Evolutionary conservation across 2,797 vertebrate genomes (phyloP).

Genomic region (Micropoecilia bifurca): DNA sequence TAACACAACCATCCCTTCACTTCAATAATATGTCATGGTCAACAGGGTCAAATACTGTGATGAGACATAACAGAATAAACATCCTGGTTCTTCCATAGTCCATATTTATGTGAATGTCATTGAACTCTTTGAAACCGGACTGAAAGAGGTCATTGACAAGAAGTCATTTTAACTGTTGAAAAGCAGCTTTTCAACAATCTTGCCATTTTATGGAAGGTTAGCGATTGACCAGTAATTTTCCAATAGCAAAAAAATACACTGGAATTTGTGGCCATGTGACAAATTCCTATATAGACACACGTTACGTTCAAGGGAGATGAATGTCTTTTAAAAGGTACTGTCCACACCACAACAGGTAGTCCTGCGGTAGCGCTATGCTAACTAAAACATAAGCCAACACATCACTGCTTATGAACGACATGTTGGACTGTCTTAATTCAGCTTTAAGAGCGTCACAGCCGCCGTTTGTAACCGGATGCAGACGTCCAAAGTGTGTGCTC

Average conservation of each 20-base stretch:
- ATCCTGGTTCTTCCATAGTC: no score
- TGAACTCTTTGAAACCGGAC: no score
- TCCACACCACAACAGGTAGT: not conserved
- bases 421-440: not conserved
- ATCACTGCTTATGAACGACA: not conserved
- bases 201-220: not conserved
- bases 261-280: not conserved
- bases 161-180: not conserved
- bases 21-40: no score
- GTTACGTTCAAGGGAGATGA: not conserved
- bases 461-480: conserved; percentile 12
- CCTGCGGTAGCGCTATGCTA: not conserved
- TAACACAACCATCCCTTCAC: no score
- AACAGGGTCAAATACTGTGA: no score
- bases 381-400: not conserved
- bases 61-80: no score
- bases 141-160: not conserved
- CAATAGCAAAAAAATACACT: not conserved
- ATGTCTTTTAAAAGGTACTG: not conserved
- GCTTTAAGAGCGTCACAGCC: conserved; percentile 4
- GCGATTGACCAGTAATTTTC: not conserved
- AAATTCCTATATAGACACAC: no score
- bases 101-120: no score
- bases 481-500: not conserved
- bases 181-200: not conserved